Conservation (phyloP, 1,140 invertebrate species). For the Zelostemma sp. region DNA sequence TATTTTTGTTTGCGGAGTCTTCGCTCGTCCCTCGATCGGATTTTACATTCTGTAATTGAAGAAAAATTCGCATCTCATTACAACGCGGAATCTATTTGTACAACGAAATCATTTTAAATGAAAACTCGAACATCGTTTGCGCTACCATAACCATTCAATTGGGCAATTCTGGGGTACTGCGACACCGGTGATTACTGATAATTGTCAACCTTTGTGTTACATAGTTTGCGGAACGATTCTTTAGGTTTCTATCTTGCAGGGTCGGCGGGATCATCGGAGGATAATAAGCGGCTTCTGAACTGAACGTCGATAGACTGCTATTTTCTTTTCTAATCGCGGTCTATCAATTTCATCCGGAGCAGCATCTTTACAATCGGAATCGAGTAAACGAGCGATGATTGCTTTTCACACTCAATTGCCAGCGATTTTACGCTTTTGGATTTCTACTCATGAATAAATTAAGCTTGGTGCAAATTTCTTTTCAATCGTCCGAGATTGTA, state of each 20-base stretch:
- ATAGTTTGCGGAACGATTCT: constrained; percentile 36
- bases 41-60: constrained; percentile 42
- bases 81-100: not conserved
- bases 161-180: constrained; percentile 37
- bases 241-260: constrained; percentile 34
- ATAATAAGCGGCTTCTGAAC: constrained; percentile 54
- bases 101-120: not conserved
- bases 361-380: not conserved
- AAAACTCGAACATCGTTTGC: not conserved
- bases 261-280: constrained; percentile 49
- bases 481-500: too few species aligned
- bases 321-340: constrained; percentile 35
- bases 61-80: not conserved
- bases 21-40: constrained; percentile 9
- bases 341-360: not conserved
- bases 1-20: constrained; percentile 17
- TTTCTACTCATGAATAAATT: too few species aligned
- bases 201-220: constrained; percentile 36
- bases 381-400: not conserved
- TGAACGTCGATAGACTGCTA: constrained; percentile 52
- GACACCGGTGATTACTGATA: constrained; percentile 41
- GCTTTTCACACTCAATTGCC: not conserved
- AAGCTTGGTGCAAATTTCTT: too few species aligned
- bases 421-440: not conserved
- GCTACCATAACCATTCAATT: constrained; percentile 19